Percentiles rank a stretch among this genome's conserved stretches.
These are phyloP conservation scores for Hyaena hyaena DNA, from an alignment of 2,113 vertebrate genomes.

Conservation along the genomic window DNA sequence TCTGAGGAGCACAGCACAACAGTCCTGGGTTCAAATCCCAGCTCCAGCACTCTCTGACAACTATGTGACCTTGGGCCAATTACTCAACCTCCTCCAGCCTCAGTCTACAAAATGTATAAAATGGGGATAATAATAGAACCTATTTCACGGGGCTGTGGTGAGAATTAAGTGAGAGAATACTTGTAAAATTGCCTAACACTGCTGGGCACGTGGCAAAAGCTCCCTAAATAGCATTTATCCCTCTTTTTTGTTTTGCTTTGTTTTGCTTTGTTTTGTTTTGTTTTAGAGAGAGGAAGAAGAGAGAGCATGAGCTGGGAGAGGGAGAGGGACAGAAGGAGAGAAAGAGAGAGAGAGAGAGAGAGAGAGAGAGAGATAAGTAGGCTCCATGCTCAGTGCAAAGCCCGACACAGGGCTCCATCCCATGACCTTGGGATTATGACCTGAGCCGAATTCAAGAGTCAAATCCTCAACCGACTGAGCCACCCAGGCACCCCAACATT, in stretches of 20 bases:
- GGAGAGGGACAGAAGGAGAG: too few relatives aligned
- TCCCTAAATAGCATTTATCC: background rate
- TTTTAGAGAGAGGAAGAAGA: too few relatives aligned
- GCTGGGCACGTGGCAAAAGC: background rate
- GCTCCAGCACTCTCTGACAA: background rate
- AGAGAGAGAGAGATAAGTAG: too few relatives aligned
- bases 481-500: background rate
- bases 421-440: too few relatives aligned
- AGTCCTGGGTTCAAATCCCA: slow-evolving; percentile 33
- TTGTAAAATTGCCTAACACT: background rate
- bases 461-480: too few relatives aligned
- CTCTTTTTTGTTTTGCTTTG: too few relatives aligned
- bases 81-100: slow-evolving; percentile 1
- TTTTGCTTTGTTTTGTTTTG: too few relatives aligned
- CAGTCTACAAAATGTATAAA: slow-evolving; percentile 31
- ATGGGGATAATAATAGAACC: slow-evolving; percentile 8
- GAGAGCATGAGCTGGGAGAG: too few relatives aligned
- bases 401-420: too few relatives aligned
- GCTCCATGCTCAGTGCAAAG: too few relatives aligned
- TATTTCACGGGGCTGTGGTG: background rate
- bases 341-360: too few relatives aligned
- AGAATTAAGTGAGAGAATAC: slow-evolving; percentile 5
- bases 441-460: too few relatives aligned
- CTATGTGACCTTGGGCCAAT: background rate
- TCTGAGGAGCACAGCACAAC: slow-evolving; percentile 10